Base-by-base conservation (phyloP, 2,797 vertebrate genomes). In the Tragopan temminckii region DNA sequence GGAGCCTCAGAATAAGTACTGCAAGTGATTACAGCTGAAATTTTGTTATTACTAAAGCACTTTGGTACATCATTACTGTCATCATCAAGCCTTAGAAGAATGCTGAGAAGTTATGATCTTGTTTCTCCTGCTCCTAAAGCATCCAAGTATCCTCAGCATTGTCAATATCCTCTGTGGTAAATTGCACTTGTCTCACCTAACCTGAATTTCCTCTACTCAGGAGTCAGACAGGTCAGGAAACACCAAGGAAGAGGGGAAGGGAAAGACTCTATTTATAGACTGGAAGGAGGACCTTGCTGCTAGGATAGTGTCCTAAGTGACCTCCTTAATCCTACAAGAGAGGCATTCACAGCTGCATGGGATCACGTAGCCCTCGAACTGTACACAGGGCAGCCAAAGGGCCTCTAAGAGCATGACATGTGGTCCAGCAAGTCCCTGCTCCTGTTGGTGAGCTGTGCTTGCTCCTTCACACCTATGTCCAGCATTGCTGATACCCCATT, bases 261-360 rank as follows among this genome's bases (percentile, higher is more conserved):
- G 77, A 91, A 80, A 38, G 15, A 29, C 33, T 81, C 93, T 96
- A 96, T 97, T 97, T 96, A 96, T 96, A 98, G 96, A 90, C 89
- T 1, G 57, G 88, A 79, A 88, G 63, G 57, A 94, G 89, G 70
- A 83, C 89, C 85, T 88, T 59, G 36, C 66, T 69, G 70, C 88
- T 93, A 64, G 71, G 77, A 66, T 58, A 93, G 85, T 88, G 75
- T 94, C 96, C 88, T 88, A 96, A 97, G 96, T 95, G 94, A 97
- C 95, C 93, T 85, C 94, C 89, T 96, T 95, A 97, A 97, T 95
- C 95, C 95, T 70, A 71, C 94, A 70, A 97, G 94, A 97, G 95
- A 96, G 95, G 92, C 88, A 48, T 93, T 79, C 95, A 6, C 96
- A 97, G 95, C 95, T 97, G 95, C 91, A 88, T 71, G 80, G 92